Conservation (phyloP, 1,140 invertebrate species). For the Saccostrea cuccullata region DNA sequence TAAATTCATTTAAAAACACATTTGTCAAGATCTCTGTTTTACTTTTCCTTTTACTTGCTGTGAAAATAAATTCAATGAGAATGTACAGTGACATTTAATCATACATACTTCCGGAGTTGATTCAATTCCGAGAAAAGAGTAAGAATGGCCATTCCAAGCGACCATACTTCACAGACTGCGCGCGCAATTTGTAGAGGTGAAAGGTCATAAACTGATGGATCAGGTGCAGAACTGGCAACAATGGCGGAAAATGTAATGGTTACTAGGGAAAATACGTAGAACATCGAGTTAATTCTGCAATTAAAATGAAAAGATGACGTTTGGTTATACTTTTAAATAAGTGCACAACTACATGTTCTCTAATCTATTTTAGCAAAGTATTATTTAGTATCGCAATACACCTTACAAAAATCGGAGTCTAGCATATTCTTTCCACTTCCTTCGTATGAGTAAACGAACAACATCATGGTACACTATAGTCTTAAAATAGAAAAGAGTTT, state of each 20-base stretch:
- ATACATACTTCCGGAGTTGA: constrained; percentile 69
- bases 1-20: too few species aligned
- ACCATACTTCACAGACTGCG: constrained; percentile 65
- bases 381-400: background rate
- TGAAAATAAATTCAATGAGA: too few species aligned
- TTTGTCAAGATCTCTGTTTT: too few species aligned
- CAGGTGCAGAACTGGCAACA: constrained; percentile 54
- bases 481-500: constrained; percentile 63
- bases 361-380: too few species aligned
- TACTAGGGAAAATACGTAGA: constrained; percentile 65
- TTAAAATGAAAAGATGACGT: constrained; percentile 30
- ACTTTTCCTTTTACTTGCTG: too few species aligned
- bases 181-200: constrained; percentile 65
- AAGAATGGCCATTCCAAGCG: constrained; percentile 53
- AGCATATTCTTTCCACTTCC: constrained; percentile 72
- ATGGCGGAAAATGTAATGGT: constrained; percentile 65
- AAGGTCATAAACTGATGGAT: constrained; percentile 62
- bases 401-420: constrained; percentile 66
- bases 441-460: constrained; percentile 66
- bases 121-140: constrained; percentile 68
- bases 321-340: too few species aligned
- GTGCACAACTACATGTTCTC: too few species aligned
- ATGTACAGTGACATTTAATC: background rate
- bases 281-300: constrained; percentile 64
- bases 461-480: constrained; percentile 68